A percentile compares a stretch with the other conserved stretches of the same genome.
These are phyloP conservation scores for Corydoras maculifer DNA, from an alignment of 2,113 vertebrate genomes.

Conservation along the genomic window DNA sequence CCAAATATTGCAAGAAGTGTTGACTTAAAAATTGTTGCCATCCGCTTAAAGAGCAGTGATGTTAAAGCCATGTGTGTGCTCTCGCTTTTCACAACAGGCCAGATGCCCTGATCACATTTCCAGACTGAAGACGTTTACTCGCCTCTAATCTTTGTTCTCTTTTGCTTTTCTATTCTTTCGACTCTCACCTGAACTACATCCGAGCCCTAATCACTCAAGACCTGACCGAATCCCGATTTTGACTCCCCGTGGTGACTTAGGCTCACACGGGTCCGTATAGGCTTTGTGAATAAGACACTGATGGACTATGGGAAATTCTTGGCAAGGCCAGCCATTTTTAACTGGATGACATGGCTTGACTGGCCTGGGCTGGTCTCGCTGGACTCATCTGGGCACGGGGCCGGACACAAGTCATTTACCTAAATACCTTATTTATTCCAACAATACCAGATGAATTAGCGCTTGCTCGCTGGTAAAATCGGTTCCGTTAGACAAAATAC, in stretches of 20 bases:
- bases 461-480: constrained; percentile 23
- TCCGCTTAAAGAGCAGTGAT: constrained; percentile 26
- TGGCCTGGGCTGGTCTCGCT: constrained; percentile 26
- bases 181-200: too few species aligned
- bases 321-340: constrained; percentile 32
- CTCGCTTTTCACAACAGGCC: constrained; percentile 22
- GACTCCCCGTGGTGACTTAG: constrained; percentile 37
- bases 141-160: too few species aligned
- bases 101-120: constrained; percentile 31
- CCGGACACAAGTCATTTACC: constrained; percentile 44
- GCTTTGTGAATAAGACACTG: constrained; percentile 23
- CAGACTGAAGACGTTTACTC: constrained; percentile 40
- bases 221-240: constrained; percentile 26
- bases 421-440: constrained; percentile 40
- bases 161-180: too few species aligned
- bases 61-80: constrained; percentile 40
- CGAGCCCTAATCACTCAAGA: background rate
- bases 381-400: constrained; percentile 37
- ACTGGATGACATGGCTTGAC: constrained; percentile 43
- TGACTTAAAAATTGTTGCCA: background rate
- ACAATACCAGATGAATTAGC: constrained; percentile 30
- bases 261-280: constrained; percentile 36
- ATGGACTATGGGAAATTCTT: constrained; percentile 43
- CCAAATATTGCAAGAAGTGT: background rate
- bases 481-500: constrained; percentile 11